Percentiles rank a stretch among this genome's conserved stretches.
Conservation (phyloP, 2,888 invertebrate species). For the Mamestra brassicae region DNA sequence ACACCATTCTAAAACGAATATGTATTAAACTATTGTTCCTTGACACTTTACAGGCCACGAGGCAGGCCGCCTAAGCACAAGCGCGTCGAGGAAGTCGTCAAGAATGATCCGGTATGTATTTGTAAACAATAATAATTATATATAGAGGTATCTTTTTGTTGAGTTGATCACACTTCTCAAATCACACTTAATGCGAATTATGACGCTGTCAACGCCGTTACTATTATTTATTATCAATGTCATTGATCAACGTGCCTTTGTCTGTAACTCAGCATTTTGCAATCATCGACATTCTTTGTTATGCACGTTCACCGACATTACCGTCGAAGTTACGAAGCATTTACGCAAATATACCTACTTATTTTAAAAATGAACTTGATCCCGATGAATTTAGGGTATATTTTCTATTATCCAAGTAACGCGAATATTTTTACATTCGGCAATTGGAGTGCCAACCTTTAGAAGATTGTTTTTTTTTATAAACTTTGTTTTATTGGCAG, state of each 20-base stretch:
- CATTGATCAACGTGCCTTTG: neutral
- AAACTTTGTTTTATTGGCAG: conserved; percentile 61
- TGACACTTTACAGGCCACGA: conserved; percentile 71
- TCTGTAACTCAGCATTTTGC: neutral
- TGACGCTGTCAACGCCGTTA: neutral
- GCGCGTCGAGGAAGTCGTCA: conserved; percentile 83
- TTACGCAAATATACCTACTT: too few species aligned
- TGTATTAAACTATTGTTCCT: neutral
- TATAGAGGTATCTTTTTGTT: neutral
- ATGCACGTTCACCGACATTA: neutral
- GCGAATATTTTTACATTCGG: neutral
- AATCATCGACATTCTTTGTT: neutral
- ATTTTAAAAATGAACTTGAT: too few species aligned
- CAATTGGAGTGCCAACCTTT: too few species aligned
- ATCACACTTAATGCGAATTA: neutral
- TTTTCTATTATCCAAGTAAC: too few species aligned
- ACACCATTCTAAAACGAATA: neutral
- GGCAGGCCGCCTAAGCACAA: conserved; percentile 88
- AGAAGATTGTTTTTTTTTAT: neutral
- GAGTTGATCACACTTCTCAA: neutral
- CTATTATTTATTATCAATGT: neutral
- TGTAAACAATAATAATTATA: neutral
- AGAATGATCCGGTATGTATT: conserved; percentile 79
- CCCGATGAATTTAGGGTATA: too few species aligned
- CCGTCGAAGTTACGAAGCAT: neutral